Base-by-base conservation (phyloP, 2,797 vertebrate genomes). In the Odontamblyopus lacepedii region DNA sequence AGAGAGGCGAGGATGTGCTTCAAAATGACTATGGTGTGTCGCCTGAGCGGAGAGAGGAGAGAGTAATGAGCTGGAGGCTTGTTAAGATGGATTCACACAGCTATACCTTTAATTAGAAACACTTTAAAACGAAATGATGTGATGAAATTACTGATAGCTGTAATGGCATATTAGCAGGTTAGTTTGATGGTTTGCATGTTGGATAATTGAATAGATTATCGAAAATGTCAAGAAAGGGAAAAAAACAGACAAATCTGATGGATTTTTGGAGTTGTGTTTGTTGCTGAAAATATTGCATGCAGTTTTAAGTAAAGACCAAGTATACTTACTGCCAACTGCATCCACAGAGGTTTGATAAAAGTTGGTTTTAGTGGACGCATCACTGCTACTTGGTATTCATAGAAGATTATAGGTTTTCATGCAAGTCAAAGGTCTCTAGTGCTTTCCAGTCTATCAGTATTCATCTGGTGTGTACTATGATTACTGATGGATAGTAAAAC, bases 11-110 rank as follows among this genome's bases (percentile, higher is more conserved):
- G 61, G 30, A 63, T 35, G 62, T 12, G 60, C 38, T 13, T 38
- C 38, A 23, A 63, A 63, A 63, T 63, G 32, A 41, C 62, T 30
- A 61, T 32, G 16, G 15, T 41, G 62, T 44, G 62, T 41, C 38
- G 62, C 62, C 38, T 63, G 35, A 67, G 64, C 30, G 64, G 23
- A 50, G 27, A 18, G 16, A 67, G 26, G 29, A 51, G 27, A 29
- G 29, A n/a, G 29, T 55, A 32, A 67, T 67, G 51, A 67, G 66
- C 66, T 55, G 26, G 11, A 29, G 44, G 41, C 41, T 67, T 32
- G 29, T 67, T 48, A 48, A 30, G 51, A 26, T 32, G 32, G 6
- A 19, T 53, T 27, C 18, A 56, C 29, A 30, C 15, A 38, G 29
- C 30, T 55, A 56, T 23, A 30, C 11, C 55, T 55, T 63, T 63